These are phyloP conservation scores for Tiliacea citrago DNA, from an alignment of 2,888 invertebrate species.

Conservation along the genomic window DNA sequence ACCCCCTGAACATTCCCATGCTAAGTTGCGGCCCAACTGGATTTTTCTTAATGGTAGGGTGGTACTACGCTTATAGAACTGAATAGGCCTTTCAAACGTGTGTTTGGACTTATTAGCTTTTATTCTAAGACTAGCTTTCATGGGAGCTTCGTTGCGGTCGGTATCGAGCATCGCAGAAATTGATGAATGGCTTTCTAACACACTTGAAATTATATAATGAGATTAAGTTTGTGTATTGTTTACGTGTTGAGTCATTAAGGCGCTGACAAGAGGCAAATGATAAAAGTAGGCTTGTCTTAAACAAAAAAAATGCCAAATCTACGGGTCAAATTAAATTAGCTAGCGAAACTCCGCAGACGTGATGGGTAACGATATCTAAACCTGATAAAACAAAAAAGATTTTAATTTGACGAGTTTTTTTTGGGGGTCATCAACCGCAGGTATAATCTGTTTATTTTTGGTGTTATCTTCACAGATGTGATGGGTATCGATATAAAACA, in stretches of 20 bases:
- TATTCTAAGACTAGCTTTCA: slow-evolving; percentile 86
- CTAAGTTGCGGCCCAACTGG: slow-evolving; percentile 85
- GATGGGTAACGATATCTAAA: too few species aligned
- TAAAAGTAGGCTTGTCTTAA: too few species aligned
- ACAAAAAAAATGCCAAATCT: too few species aligned
- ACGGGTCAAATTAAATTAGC: too few species aligned
- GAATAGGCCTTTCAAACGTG: slow-evolving; percentile 85
- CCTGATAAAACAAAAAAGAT: too few species aligned
- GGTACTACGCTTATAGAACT: slow-evolving; percentile 81
- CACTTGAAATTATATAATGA: slow-evolving; percentile 49
- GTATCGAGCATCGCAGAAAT: slow-evolving; percentile 64
- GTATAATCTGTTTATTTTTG: too few species aligned
- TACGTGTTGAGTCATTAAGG: slow-evolving; percentile 24
- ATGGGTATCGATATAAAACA: too few species aligned
- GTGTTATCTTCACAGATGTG: too few species aligned
- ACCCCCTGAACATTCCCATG: slow-evolving; percentile 90
- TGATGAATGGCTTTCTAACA: slow-evolving; percentile 69
- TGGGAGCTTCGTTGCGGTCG: slow-evolving; percentile 74
- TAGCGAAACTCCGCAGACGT: too few species aligned
- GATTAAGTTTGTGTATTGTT: slow-evolving; percentile 40
- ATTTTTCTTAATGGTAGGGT: slow-evolving; percentile 87
- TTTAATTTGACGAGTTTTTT: too few species aligned
- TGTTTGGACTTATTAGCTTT: slow-evolving; percentile 88
- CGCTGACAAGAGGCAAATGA: too few species aligned
- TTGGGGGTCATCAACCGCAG: too few species aligned